A percentile compares a stretch with the other conserved stretches of the same genome.
Conservation (phyloP, 2,113 vertebrate genomes). For the Canis aureus region DNA sequence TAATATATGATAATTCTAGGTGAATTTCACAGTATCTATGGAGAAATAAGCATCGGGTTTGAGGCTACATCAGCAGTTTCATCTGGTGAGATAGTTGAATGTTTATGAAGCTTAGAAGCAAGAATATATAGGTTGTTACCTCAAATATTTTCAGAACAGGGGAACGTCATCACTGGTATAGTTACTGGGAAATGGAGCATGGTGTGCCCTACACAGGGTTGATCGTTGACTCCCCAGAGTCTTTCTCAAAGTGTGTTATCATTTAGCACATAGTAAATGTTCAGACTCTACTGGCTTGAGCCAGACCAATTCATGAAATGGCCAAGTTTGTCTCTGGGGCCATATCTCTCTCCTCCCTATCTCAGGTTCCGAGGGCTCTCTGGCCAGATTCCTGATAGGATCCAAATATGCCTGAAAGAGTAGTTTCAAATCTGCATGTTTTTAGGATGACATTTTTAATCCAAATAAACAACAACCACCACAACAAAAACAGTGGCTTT, state of each 20-base stretch:
- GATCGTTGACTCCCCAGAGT: background rate
- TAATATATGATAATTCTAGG: background rate
- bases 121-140: background rate
- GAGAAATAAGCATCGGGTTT: conserved; percentile 25
- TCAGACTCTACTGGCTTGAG: background rate
- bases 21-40: background rate
- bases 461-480: background rate
- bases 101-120: background rate
- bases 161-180: background rate
- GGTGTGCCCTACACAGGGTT: rapidly evolving
- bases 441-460: background rate
- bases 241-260: background rate
- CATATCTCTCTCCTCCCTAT: background rate
- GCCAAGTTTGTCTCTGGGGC: background rate
- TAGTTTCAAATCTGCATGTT: background rate
- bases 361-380: background rate
- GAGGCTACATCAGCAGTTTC: background rate
- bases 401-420: background rate
- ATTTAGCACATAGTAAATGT: background rate
- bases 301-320: background rate
- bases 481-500: background rate
- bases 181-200: background rate
- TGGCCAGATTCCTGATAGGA: background rate
- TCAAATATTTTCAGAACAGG: conserved; percentile 22
- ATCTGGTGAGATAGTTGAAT: background rate